These are phyloP conservation scores for Casuarius casuarius DNA, from an alignment of 2,113 vertebrate species.

Conservation along the genomic window DNA sequence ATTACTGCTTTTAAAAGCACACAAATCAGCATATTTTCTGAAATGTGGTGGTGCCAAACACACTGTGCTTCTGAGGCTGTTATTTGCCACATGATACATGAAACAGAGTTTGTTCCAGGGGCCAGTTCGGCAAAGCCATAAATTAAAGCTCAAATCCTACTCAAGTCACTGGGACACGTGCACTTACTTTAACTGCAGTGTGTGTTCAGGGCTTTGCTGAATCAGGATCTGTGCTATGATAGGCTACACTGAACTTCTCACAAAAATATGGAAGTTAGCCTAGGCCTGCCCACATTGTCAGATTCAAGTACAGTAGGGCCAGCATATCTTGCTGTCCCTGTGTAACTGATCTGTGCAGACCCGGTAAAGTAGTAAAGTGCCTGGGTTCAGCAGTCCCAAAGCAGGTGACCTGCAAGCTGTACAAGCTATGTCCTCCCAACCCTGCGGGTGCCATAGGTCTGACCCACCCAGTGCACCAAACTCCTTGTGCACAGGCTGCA, in stretches of 20 bases:
- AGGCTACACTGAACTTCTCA: background rate
- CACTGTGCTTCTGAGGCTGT: background rate
- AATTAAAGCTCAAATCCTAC: background rate
- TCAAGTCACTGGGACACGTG: background rate
- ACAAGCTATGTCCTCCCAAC: accelerated
- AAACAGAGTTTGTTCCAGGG: background rate
- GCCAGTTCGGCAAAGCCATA: background rate
- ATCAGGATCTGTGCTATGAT: background rate
- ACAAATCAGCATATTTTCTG: background rate
- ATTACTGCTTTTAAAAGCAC: background rate
- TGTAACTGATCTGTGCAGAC: background rate
- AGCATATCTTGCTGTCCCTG: background rate
- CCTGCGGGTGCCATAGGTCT: accelerated
- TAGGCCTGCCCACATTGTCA: background rate
- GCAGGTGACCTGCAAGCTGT: accelerated
- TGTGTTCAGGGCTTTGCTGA: background rate
- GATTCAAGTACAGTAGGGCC: background rate
- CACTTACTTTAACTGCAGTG: background rate
- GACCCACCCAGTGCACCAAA: background rate
- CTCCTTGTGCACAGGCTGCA: accelerated
- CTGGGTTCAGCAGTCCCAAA: background rate
- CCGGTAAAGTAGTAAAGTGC: accelerated
- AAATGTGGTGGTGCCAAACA: background rate
- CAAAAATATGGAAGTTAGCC: background rate
- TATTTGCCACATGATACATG: background rate